phyloP scores from a whole-genome alignment of 2,888 invertebrate genomes.

The Eucera pruinosa region DNA sequence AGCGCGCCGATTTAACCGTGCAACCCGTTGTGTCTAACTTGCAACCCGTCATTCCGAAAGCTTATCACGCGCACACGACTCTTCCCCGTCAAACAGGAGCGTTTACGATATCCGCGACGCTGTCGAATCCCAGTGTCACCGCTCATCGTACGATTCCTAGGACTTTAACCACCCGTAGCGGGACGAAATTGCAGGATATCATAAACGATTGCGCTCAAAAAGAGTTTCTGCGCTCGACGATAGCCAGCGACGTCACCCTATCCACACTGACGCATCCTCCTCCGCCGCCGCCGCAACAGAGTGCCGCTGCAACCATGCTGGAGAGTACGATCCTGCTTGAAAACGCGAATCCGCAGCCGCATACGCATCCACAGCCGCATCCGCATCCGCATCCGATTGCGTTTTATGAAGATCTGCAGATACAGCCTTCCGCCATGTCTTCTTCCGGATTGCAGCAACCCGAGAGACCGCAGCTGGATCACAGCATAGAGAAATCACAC shows the following conservation, averaged over 20 bases:
- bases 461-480: constrained; percentile 68
- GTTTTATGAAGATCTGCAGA: constrained; percentile 76
- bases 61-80: constrained; percentile 85
- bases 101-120: constrained; percentile 82
- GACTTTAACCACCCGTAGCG: constrained; percentile 80
- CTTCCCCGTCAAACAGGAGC: constrained; percentile 81
- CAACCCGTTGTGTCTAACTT: constrained; percentile 78
- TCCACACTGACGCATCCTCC: constrained; percentile 29
- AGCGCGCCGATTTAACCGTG: constrained; percentile 69
- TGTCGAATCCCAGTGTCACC: constrained; percentile 82
- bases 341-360: constrained; percentile 51
- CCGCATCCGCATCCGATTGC: too few species aligned
- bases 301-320: constrained; percentile 46
- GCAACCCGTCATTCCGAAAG: constrained; percentile 83
- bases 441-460: constrained; percentile 47
- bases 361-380: too few species aligned
- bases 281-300: constrained; percentile 43
- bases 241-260: constrained; percentile 67
- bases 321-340: constrained; percentile 64
- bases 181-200: constrained; percentile 78
- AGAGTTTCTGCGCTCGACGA: constrained; percentile 75
- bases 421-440: constrained; percentile 48
- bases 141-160: constrained; percentile 87
- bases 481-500: constrained; percentile 43
- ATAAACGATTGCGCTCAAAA: constrained; percentile 76